These are phyloP conservation scores for Thecocarcelia acutangulata DNA, from an alignment of 2,888 invertebrate genomes.

Conservation along the genomic window DNA sequence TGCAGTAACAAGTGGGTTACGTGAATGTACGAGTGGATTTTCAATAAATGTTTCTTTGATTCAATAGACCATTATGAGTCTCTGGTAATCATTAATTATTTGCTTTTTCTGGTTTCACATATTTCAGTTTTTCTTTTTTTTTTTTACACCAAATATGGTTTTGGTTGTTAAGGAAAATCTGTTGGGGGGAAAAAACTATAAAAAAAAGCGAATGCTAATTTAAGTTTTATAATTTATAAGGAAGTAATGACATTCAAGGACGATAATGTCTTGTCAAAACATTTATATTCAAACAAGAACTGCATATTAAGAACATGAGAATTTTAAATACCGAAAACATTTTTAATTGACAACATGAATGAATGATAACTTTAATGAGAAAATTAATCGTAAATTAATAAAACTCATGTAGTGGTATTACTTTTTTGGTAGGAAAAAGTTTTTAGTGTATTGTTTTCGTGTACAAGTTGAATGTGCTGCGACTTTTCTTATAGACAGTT, in stretches of 20 bases:
- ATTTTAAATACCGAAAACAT: constrained; percentile 5
- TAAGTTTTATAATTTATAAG: constrained; percentile 36
- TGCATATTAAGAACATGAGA: constrained; percentile 8
- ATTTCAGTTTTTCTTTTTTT: not conserved
- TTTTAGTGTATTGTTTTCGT: too few species aligned
- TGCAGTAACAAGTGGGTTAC: constrained; percentile 67
- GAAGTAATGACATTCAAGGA: constrained; percentile 63
- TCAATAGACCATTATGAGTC: constrained; percentile 53
- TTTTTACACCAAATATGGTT: constrained; percentile 54
- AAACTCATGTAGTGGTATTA: too few species aligned
- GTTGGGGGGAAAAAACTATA: too few species aligned
- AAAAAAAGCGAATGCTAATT: constrained; percentile 19
- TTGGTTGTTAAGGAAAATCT: constrained; percentile 38
- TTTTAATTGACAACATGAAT: not conserved
- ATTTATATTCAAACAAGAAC: constrained; percentile 13
- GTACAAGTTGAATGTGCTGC: too few species aligned
- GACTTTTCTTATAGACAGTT: too few species aligned
- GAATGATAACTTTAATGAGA: not conserved
- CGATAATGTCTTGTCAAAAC: constrained; percentile 61
- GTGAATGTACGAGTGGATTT: constrained; percentile 28
- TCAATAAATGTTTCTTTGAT: constrained; percentile 14
- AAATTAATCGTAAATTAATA: not conserved
- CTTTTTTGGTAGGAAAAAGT: too few species aligned
- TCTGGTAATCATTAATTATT: constrained; percentile 65
- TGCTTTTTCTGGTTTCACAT: constrained; percentile 17